phyloP scores from a whole-genome alignment of 2,888 invertebrate species.

The Orgyia antiqua region DNA sequence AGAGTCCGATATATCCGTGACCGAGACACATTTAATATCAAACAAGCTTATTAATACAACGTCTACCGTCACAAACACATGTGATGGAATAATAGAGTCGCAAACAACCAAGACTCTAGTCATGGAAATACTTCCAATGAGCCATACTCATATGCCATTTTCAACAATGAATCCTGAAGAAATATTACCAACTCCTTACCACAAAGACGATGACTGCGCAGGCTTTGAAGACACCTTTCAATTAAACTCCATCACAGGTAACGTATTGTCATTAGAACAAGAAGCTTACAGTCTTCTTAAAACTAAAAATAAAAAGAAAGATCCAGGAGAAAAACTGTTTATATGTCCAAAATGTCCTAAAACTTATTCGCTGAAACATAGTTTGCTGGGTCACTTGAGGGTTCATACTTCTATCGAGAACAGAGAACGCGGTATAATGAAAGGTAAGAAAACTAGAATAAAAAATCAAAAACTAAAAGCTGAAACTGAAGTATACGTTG shows the following conservation, averaged over 20 bases:
- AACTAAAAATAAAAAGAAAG: slow-evolving; percentile 35
- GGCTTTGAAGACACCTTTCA: slow-evolving; percentile 50
- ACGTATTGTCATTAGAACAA: slow-evolving; percentile 58
- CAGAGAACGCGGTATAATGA: slow-evolving; percentile 41
- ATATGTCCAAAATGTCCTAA: slow-evolving; percentile 54
- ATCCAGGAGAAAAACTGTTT: slow-evolving; percentile 13
- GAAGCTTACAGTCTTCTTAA: slow-evolving; percentile 58
- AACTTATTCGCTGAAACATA: slow-evolving; percentile 26
- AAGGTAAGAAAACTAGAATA: slow-evolving; percentile 40
- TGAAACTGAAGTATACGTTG: slow-evolving; percentile 4
- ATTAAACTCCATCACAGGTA: slow-evolving; percentile 66
- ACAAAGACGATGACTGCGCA: slow-evolving; percentile 21
- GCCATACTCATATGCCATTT: slow-evolving; percentile 18
- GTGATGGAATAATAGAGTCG: slow-evolving; percentile 49
- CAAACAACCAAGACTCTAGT: slow-evolving; percentile 57
- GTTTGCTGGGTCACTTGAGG: slow-evolving; percentile 41
- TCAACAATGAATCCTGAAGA: slow-evolving; percentile 51
- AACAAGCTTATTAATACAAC: slow-evolving; percentile 60
- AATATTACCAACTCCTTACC: slow-evolving; percentile 48
- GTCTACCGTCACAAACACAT: slow-evolving; percentile 50
- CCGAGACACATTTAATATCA: slow-evolving; percentile 62
- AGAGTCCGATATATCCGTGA: slow-evolving; percentile 48
- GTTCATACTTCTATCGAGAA: slow-evolving; percentile 56
- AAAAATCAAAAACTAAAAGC: slow-evolving; percentile 31
- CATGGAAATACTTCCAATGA: slow-evolving; percentile 60